A percentile compares a stretch with the other conserved stretches of the same genome.
Conservation (phyloP, 1,140 invertebrate species). For the Hirudo medicinalis region DNA sequence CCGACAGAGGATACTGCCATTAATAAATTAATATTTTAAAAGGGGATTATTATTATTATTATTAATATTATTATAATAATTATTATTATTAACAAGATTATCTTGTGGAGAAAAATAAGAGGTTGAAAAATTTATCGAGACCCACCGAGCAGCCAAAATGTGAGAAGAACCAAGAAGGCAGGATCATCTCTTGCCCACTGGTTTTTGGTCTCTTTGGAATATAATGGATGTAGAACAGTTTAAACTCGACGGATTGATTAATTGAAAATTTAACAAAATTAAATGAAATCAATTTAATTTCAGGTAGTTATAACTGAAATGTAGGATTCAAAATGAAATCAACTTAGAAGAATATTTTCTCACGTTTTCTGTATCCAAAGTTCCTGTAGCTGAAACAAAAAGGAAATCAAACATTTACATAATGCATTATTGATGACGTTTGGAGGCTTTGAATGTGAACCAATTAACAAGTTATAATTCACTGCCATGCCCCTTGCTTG, state of each 20-base stretch:
- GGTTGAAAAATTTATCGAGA: constrained; percentile 24
- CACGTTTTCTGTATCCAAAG: constrained; percentile 95
- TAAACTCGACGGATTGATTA: too few species aligned
- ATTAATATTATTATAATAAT: not conserved
- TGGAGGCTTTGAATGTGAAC: too few species aligned
- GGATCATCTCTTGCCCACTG: constrained; percentile 98
- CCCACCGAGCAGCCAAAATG: constrained; percentile 70
- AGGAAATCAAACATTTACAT: not conserved
- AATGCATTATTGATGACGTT: too few species aligned
- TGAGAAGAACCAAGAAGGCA: constrained; percentile 85
- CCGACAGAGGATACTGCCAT: constrained; percentile 72
- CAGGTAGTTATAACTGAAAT: too few species aligned
- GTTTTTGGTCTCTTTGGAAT: constrained; percentile 77
- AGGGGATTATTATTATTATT: not conserved
- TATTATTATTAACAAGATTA: too few species aligned
- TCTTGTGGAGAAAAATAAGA: too few species aligned
- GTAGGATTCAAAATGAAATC: not conserved
- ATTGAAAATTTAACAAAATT: too few species aligned
- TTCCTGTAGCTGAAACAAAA: constrained; percentile 57
- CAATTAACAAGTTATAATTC: too few species aligned
- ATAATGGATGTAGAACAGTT: too few species aligned
- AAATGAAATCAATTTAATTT: too few species aligned
- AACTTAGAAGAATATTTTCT: constrained; percentile 35
- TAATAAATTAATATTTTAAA: constrained; percentile 9
- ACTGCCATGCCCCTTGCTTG: too few species aligned